These are phyloP conservation scores for Onychostruthus taczanowskii DNA, from an alignment of 2,113 vertebrate genomes.

Conservation along the genomic window DNA sequence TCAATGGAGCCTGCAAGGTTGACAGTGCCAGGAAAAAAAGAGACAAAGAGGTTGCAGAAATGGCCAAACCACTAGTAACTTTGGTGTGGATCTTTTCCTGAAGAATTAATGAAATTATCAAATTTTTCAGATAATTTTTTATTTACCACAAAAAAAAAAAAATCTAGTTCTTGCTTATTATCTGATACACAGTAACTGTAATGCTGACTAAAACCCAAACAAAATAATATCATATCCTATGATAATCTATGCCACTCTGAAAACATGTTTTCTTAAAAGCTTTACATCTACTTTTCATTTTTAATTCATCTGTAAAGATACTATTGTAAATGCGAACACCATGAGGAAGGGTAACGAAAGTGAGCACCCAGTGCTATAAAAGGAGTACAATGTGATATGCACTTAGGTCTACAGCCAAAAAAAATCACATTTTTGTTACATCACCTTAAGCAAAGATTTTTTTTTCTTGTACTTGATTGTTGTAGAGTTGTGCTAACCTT, in stretches of 20 bases:
- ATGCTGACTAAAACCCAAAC: neutral
- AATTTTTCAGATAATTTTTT: neutral
- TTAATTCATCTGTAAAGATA: neutral
- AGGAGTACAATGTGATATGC: neutral
- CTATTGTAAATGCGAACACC: neutral
- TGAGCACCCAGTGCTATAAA: neutral
- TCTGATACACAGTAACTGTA: neutral
- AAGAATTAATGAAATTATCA: neutral
- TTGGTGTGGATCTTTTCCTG: neutral
- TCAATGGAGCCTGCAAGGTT: neutral
- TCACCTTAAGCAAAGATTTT: neutral
- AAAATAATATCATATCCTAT: neutral
- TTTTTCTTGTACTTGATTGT: neutral
- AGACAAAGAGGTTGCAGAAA: neutral
- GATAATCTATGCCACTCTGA: neutral
- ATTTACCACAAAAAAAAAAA: neutral
- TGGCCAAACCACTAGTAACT: neutral
- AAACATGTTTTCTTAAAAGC: neutral
- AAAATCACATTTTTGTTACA: neutral
- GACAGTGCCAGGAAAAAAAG: neutral
- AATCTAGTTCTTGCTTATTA: neutral
- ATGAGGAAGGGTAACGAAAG: neutral
- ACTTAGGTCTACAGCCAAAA: neutral
- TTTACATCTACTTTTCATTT: neutral
- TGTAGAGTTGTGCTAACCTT: neutral